These are phyloP conservation scores for Lordiphosa fenestrarum DNA, from an alignment of 2,888 invertebrate genomes.

Conservation along the genomic window DNA sequence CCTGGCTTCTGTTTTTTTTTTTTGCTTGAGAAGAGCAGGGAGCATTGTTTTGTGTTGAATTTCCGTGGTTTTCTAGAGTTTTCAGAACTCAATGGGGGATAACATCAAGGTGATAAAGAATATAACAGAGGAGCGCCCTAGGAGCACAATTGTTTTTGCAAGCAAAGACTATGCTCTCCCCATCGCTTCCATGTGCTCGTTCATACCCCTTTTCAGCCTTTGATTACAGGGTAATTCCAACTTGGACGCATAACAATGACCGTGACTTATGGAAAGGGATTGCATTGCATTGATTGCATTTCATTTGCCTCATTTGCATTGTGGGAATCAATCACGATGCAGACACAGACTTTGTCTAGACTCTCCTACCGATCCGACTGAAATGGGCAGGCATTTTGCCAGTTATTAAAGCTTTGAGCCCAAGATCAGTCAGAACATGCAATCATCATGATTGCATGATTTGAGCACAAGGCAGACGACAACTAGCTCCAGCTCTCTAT, in stretches of 20 bases:
- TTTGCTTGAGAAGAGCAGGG: too few species aligned
- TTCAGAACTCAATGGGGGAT: too few species aligned
- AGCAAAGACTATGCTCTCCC: too few species aligned
- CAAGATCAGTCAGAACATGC: conserved; percentile 14
- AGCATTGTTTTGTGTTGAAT: too few species aligned
- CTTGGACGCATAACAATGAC: conserved; percentile 70
- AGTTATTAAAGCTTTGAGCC: conserved; percentile 1
- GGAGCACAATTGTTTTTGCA: too few species aligned
- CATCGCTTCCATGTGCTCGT: too few species aligned
- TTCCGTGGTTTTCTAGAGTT: too few species aligned
- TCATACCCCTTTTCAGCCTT: too few species aligned
- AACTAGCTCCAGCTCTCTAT: too few species aligned
- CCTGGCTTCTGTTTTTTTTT: too few species aligned
- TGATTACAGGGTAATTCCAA: conserved; percentile 16
- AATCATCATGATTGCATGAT: conserved; percentile 32
- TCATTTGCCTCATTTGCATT: conserved; percentile 51
- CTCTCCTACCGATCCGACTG: background rate
- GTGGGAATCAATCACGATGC: conserved; percentile 67
- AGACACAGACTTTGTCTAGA: conserved; percentile 39
- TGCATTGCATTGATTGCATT: conserved; percentile 58
- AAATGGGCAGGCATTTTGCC: conserved; percentile 1
- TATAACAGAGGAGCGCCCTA: too few species aligned
- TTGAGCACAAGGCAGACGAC: conserved; percentile 69
- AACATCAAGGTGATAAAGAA: too few species aligned
- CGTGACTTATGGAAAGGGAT: conserved; percentile 35